These are phyloP conservation scores for Brachyhypopomus occidentalis DNA, from an alignment of 2,113 vertebrate genomes.

Conservation along the genomic window DNA sequence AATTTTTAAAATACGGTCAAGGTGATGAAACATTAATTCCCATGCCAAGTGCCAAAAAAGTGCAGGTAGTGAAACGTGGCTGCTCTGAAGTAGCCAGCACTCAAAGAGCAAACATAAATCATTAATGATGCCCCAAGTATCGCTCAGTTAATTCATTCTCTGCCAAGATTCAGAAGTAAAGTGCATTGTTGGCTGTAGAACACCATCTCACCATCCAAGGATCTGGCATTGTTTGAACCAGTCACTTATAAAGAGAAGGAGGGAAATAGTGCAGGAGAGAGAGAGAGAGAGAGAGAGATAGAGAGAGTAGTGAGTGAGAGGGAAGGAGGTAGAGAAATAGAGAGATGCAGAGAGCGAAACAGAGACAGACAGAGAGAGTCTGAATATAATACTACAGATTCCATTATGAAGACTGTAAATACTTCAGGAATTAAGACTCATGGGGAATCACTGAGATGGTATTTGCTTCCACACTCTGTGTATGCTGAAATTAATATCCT, in stretches of 20 bases:
- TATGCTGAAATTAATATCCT: slow-evolving; percentile 21
- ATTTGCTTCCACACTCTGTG: slow-evolving; percentile 11
- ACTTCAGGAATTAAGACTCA: slow-evolving; percentile 13
- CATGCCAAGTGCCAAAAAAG: slow-evolving; percentile 4
- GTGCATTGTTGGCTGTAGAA: slow-evolving; percentile 46
- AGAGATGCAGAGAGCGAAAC: background rate
- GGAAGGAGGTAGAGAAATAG: slow-evolving; percentile 15
- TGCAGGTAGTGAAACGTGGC: slow-evolving; percentile 33
- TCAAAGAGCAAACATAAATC: slow-evolving; percentile 44
- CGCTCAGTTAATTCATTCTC: slow-evolving; percentile 48
- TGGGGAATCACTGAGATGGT: slow-evolving; percentile 1
- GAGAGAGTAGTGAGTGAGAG: slow-evolving; percentile 4
- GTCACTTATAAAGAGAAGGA: background rate
- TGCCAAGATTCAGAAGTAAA: slow-evolving; percentile 48
- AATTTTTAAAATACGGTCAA: background rate
- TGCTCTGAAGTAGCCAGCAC: slow-evolving; percentile 27
- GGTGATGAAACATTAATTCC: background rate
- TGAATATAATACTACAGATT: background rate
- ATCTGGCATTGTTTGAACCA: slow-evolving; percentile 34
- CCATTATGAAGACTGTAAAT: slow-evolving; percentile 34
- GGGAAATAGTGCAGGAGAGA: background rate
- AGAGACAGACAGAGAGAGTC: background rate
- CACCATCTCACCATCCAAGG: slow-evolving; percentile 30
- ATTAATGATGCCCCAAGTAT: slow-evolving; percentile 45
- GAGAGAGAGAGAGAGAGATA: background rate